Evolutionary conservation across 2,113 vertebrate genomes (phyloP).

Genomic region (Rattus rattus): DNA sequence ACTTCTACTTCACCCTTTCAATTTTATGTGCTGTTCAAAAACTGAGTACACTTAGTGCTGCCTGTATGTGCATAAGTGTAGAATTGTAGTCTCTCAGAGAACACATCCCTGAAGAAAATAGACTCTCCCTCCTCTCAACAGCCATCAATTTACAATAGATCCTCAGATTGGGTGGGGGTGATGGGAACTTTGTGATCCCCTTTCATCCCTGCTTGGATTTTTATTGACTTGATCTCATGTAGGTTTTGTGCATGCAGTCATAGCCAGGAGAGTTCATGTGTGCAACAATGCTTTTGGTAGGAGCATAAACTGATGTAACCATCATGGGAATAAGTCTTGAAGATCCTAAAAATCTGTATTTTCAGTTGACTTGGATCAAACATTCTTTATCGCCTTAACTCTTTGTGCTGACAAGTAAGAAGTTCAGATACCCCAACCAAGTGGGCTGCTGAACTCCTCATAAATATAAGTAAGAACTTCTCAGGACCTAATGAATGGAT

Average conservation of each 20-base stretch:
- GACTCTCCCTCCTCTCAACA: not conserved
- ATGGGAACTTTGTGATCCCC: not conserved
- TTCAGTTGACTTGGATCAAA: not conserved
- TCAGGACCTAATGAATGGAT: not conserved
- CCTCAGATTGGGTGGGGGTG: not conserved
- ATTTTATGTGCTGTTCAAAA: not conserved
- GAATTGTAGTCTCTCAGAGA: not conserved
- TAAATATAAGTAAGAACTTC: not conserved
- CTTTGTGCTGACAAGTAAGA: not conserved
- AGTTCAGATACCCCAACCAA: not conserved
- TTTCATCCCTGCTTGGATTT: not conserved
- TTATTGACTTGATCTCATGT: not conserved
- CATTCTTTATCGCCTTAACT: not conserved
- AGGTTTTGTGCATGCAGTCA: not conserved
- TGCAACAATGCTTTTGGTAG: not conserved
- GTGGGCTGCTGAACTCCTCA: not conserved
- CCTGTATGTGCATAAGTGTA: not conserved
- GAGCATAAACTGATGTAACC: not conserved
- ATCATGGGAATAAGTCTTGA: not conserved
- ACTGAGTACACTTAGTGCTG: not conserved
- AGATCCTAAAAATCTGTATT: not conserved
- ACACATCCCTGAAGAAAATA: not conserved
- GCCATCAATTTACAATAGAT: not conserved
- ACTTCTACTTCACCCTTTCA: not conserved
- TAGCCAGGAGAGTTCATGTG: not conserved